Conservation (phyloP, 2,113 vertebrate genomes). For the Ia io region DNA sequence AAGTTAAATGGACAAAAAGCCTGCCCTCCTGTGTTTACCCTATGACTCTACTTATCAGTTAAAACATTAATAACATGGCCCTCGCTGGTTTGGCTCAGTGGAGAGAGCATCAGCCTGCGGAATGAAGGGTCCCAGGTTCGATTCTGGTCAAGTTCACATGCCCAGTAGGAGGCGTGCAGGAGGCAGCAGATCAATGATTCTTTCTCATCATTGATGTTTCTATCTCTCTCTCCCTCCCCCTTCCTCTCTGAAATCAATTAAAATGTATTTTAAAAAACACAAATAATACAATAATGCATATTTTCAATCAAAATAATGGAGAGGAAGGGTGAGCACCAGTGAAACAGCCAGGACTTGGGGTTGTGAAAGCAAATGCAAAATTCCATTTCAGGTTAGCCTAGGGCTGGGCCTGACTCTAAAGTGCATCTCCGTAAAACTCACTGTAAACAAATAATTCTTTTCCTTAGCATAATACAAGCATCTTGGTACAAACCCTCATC, state of each 20-base stretch:
- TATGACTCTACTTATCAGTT: neutral
- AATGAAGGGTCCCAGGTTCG: too few species aligned
- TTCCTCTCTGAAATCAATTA: too few species aligned
- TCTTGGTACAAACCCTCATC: neutral
- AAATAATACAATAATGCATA: neutral
- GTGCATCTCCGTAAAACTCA: neutral
- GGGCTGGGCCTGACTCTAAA: neutral
- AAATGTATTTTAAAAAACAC: too few species aligned
- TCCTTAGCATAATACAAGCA: neutral
- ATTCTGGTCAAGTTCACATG: too few species aligned
- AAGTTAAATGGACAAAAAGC: neutral
- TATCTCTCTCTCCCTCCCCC: too few species aligned
- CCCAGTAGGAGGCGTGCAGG: too few species aligned
- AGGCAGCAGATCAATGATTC: too few species aligned
- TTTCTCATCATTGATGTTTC: too few species aligned
- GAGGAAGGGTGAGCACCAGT: neutral
- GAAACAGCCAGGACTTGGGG: neutral
- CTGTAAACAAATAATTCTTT: neutral
- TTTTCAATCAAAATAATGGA: conserved; percentile 20
- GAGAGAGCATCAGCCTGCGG: too few species aligned
- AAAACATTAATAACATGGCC: neutral
- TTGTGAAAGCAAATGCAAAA: neutral
- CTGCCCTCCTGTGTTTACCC: neutral
- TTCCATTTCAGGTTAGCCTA: neutral
- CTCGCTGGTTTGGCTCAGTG: too few species aligned